Percentiles rank a stretch among this genome's conserved stretches.
phyloP scores from a whole-genome alignment of 2,888 invertebrate genomes.

The Rotaria macrura region DNA sequence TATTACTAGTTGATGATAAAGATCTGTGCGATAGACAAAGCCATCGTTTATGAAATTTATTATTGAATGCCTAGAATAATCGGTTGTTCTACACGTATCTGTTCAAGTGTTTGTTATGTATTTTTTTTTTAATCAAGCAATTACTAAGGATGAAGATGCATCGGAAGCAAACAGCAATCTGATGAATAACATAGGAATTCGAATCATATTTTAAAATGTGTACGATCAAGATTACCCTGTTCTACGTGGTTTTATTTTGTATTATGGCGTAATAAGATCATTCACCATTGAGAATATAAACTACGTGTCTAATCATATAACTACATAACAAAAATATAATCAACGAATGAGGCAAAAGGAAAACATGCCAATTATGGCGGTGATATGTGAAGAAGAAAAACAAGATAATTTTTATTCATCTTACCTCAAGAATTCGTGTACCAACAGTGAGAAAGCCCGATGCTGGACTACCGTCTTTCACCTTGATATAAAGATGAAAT shows the following conservation, averaged over 20 bases:
- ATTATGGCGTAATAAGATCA: not conserved
- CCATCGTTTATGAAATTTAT: not conserved
- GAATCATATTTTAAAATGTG: not conserved
- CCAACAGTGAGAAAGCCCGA: conserved; percentile 26
- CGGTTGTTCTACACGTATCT: not conserved
- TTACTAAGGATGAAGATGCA: not conserved
- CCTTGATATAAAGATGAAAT: not conserved
- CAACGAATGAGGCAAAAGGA: not conserved
- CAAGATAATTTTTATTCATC: not conserved
- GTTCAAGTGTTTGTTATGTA: no score
- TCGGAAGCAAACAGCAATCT: not conserved
- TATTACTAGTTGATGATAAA: not conserved
- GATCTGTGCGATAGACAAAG: not conserved
- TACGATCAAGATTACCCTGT: not conserved
- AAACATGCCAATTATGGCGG: not conserved
- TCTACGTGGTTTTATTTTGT: not conserved
- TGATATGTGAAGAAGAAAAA: not conserved
- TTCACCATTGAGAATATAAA: not conserved
- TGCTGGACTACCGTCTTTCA: conserved; percentile 7
- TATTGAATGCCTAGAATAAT: not conserved
- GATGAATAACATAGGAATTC: not conserved
- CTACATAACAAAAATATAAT: not conserved
- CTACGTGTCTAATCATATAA: not conserved
- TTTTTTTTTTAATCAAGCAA: not conserved
- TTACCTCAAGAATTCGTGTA: conserved; percentile 66